phyloP scores from a whole-genome alignment of 2,888 invertebrate species.

The Oligia fasciuncula region DNA sequence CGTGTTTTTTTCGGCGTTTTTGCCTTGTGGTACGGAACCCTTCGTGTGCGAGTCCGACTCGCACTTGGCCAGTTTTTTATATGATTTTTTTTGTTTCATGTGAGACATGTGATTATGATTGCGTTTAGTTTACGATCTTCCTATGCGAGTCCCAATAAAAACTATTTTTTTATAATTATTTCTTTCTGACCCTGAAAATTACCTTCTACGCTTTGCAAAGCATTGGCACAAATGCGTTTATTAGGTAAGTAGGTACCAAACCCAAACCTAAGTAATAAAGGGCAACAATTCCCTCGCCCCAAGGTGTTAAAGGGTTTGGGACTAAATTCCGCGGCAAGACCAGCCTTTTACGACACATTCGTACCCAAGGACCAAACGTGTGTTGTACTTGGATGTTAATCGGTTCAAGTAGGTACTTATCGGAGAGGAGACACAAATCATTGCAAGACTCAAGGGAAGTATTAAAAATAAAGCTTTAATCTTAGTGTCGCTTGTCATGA shows the following conservation, averaged over 20 bases:
- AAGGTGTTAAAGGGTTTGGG: not conserved
- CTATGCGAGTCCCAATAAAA: not conserved
- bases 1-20: too few species aligned
- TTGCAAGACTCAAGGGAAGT: conserved; percentile 7
- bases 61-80: too few species aligned
- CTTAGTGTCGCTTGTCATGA: not conserved
- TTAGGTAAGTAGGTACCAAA: not conserved
- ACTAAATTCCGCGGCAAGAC: not conserved
- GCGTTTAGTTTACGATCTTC: not conserved
- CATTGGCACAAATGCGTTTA: not conserved
- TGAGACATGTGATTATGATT: not conserved
- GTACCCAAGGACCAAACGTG: not conserved
- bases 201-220: not conserved
- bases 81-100: not conserved
- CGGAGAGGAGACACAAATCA: not conserved
- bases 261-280: not conserved
- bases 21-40: too few species aligned
- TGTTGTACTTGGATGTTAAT: not conserved
- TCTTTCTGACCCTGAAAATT: not conserved
- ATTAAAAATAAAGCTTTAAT: not conserved
- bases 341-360: not conserved
- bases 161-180: not conserved
- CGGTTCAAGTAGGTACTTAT: not conserved
- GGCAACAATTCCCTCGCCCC: conserved; percentile 5
- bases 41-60: too few species aligned